These are phyloP conservation scores for Polypedilum pembai DNA, from an alignment of 1,140 invertebrate genomes.

Conservation along the genomic window DNA sequence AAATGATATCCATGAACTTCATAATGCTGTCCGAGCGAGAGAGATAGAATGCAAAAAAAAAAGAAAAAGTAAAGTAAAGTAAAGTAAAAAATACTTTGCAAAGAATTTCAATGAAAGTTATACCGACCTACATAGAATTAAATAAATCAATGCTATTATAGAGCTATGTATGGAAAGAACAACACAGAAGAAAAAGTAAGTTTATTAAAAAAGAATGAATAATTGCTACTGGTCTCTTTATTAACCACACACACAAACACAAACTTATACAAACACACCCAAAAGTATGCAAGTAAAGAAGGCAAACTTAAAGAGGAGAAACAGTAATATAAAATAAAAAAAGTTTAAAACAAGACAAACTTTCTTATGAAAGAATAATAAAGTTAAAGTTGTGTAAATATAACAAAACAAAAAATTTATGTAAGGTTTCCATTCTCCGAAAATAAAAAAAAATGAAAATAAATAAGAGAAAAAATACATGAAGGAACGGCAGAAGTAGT, in stretches of 20 bases:
- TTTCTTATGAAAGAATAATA: slow-evolving; percentile 19
- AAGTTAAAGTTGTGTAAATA: slow-evolving; percentile 19
- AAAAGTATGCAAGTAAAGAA: too few relatives aligned
- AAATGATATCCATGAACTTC: slow-evolving; percentile 2
- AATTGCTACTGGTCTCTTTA: neutral
- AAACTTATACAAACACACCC: too few relatives aligned
- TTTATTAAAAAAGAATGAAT: slow-evolving; percentile 20
- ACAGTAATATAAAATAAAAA: slow-evolving; percentile 7
- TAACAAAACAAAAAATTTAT: slow-evolving; percentile 11
- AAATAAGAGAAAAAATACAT: neutral
- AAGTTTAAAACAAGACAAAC: neutral
- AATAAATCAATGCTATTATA: neutral
- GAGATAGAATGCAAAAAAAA: neutral
- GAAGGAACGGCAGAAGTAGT: too few relatives aligned
- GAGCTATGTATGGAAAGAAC: neutral
- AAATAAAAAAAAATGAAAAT: slow-evolving; percentile 7
- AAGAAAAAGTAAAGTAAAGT: slow-evolving; percentile 1
- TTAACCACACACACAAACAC: neutral
- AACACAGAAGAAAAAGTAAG: neutral
- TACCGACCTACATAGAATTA: neutral
- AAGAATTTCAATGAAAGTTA: neutral
- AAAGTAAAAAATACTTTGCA: neutral
- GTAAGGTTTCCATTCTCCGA: slow-evolving; percentile 16
- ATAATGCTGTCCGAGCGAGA: neutral
- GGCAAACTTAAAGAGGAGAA: neutral